phyloP scores from a whole-genome alignment of 2,113 vertebrate genomes.

The Gymnarchus niloticus region DNA sequence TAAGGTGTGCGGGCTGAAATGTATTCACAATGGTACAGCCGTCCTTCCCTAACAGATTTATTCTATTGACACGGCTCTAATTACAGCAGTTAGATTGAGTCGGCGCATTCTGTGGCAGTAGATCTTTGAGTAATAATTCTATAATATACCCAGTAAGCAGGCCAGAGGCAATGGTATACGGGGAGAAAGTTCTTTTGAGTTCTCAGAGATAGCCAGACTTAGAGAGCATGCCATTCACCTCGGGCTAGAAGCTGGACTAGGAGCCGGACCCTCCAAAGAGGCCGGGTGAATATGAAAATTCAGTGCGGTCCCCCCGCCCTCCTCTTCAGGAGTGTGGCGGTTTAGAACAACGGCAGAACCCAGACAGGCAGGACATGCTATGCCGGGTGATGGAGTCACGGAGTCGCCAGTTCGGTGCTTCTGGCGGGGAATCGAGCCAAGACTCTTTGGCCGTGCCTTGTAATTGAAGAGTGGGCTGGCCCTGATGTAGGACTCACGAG shows the following conservation, averaged over 20 bases:
- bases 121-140: conserved; percentile 18
- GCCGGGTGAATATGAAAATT: background rate
- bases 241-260: background rate
- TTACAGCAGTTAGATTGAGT: conserved; percentile 12
- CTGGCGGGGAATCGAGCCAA: no score
- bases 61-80: conserved; percentile 2
- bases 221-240: background rate
- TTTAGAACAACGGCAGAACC: background rate
- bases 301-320: background rate
- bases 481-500: background rate
- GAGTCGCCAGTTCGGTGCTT: background rate
- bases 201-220: background rate
- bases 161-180: background rate
- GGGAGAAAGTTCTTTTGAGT: background rate
- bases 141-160: background rate
- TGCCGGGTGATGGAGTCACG: background rate
- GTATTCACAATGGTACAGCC: background rate
- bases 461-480: background rate
- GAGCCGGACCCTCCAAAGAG: background rate
- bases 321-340: background rate
- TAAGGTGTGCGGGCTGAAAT: background rate
- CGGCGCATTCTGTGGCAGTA: background rate
- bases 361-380: background rate
- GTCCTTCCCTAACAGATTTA: background rate
- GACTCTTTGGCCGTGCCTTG: no score